Base-by-base conservation (phyloP, 2,113 vertebrate genomes). In the Panurus biarmicus region DNA sequence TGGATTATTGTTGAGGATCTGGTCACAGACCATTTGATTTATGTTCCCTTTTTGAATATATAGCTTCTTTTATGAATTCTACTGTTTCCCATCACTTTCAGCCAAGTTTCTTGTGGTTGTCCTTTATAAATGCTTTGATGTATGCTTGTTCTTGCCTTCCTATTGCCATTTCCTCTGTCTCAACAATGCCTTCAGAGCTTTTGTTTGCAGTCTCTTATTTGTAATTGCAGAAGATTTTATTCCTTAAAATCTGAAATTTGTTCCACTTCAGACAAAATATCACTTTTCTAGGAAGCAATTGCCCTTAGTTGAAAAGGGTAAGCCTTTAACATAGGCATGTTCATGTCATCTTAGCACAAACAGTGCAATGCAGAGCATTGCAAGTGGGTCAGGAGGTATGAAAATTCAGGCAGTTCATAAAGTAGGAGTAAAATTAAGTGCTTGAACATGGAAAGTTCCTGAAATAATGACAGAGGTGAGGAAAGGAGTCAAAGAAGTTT, bases 1-100 rank as follows among this genome's bases (percentile, higher is more conserved):
- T 90, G 70, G 92, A 90, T 96, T 91, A 60, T 82, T 93, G 57
- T 62, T 76, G 78, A 91, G 77, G 65, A 79, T 93, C 85, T 87
- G 90, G 92, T 95, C 92, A 89, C 82, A 76, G 50, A 70, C 54
- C 56, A 50, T 65, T 95, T 82, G 71, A 93, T 87, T 85, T 91
- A 70, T 50, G 21, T 79, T 89, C 57, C 21, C 45, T 60, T 90
- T 92, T 87, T 67, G 28, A 91, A 64, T 24, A 56, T 53, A 14
- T 14, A 50, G 44, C 36, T 87, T 60, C 25, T 74, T 83, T 79
- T 69, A 54, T 82, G 58, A 87, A 76, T 53, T 28, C 28, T 56
- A 5, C 61, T 33, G 8, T 89, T 91, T 79, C 48, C 29, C 25
- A 35, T 82, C 35, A 26, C 12, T 76, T 84, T 70, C 29, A 85